Conservation (phyloP, 2,797 vertebrate genomes). For the Schizopygopsis malacanthus region DNA sequence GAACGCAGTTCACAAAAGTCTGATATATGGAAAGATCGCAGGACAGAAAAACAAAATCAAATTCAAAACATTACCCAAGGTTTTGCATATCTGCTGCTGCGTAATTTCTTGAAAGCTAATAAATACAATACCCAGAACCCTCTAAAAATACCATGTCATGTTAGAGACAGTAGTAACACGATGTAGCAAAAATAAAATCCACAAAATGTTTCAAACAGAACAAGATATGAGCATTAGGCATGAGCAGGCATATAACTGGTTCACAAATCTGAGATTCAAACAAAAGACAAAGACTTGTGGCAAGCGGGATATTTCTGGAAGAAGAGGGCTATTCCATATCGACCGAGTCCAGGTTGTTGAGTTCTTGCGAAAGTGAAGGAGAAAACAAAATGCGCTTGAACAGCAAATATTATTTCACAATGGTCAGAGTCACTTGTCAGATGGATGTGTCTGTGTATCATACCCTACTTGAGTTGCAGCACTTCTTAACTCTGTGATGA, state of each 20-base stretch:
- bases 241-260: conserved; percentile 47
- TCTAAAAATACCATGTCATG: conserved; percentile 53
- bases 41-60: conserved; percentile 19
- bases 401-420: conserved; percentile 43
- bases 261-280: conserved; percentile 64
- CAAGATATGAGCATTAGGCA: conserved; percentile 44
- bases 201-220: conserved; percentile 54
- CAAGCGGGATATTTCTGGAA: conserved; percentile 53
- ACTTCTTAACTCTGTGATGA: conserved; percentile 54
- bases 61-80: not conserved
- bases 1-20: not conserved
- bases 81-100: conserved; percentile 40
- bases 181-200: conserved; percentile 54
- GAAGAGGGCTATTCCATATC: conserved; percentile 55
- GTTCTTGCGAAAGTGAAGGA: conserved; percentile 28
- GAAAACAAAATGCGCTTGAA: conserved; percentile 41
- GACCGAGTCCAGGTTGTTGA: conserved; percentile 45
- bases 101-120: conserved; percentile 65
- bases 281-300: conserved; percentile 56
- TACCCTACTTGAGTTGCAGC: conserved; percentile 44
- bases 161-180: conserved; percentile 68
- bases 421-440: conserved; percentile 2
- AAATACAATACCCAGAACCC: conserved; percentile 69
- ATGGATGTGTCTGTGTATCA: conserved; percentile 52
- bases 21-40: conserved; percentile 21